phyloP scores from a whole-genome alignment of 2,888 invertebrate genomes.

The Argyresthia albistria region DNA sequence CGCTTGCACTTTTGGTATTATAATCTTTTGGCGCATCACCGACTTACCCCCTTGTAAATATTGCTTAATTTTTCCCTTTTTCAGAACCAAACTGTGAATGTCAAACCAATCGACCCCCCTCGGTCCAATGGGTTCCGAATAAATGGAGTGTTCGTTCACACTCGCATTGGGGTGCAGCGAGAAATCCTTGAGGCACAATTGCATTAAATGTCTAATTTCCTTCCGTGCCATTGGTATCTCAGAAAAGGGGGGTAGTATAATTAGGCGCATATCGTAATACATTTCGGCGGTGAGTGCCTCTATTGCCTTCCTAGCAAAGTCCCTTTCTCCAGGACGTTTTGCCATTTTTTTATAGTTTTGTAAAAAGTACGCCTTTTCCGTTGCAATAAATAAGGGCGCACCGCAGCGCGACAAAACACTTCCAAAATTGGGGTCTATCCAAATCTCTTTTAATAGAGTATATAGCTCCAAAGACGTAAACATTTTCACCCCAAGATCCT shows the following conservation, averaged over 20 bases:
- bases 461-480: not conserved
- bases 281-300: not conserved
- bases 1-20: not conserved
- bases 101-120: not conserved
- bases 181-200: not conserved
- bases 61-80: not conserved
- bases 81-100: not conserved
- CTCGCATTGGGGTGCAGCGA: not conserved
- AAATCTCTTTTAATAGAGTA: not conserved
- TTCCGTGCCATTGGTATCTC: not conserved
- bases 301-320: not conserved
- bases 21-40: not conserved
- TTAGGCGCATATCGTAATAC: not conserved
- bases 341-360: not conserved
- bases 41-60: not conserved
- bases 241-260: not conserved
- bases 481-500: not conserved
- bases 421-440: not conserved
- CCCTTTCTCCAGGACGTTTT: no score
- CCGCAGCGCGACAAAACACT: not conserved
- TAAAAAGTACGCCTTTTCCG: not conserved
- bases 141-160: not conserved
- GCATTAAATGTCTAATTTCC: not conserved
- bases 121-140: not conserved
- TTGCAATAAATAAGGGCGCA: not conserved